Percentiles rank a stretch among this genome's conserved stretches.
Evolutionary conservation across 35 echinoderm and acorn worm genomes (phyloP).

Genomic region (Anneissia japonica): DNA sequence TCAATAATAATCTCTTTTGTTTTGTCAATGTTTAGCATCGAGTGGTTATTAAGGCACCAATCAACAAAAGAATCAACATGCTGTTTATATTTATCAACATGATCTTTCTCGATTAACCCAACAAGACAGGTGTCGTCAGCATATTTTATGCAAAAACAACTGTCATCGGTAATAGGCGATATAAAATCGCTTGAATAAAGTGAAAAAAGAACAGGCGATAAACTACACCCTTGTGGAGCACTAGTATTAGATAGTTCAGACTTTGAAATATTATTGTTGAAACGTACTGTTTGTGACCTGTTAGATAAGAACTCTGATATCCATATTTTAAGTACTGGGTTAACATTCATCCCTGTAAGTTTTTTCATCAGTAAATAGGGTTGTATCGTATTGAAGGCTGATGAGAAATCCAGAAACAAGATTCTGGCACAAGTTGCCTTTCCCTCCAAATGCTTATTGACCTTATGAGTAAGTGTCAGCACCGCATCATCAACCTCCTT

Average conservation of each 20-base stretch:
- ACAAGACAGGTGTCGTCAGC: background rate
- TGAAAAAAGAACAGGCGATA: background rate
- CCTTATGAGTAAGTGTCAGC: background rate
- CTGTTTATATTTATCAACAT: too few relatives aligned
- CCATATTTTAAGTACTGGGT: background rate
- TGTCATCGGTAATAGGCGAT: background rate
- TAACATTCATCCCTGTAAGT: conserved; percentile 14
- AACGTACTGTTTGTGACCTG: background rate
- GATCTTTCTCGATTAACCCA: too few relatives aligned
- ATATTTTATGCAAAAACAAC: background rate
- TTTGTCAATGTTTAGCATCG: too few relatives aligned
- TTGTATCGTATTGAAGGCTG: conserved; percentile 21
- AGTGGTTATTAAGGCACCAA: too few relatives aligned
- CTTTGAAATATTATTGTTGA: background rate
- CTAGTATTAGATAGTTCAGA: background rate
- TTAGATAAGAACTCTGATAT: background rate
- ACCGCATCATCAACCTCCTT: conserved; percentile 10
- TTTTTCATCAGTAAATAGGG: conserved; percentile 17
- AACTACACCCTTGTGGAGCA: background rate
- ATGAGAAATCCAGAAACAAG: conserved; percentile 16
- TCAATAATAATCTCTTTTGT: too few relatives aligned
- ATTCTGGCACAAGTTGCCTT: background rate
- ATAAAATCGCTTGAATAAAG: background rate
- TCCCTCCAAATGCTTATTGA: conserved; percentile 1
- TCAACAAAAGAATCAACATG: too few relatives aligned